Conservation (phyloP, 2,888 invertebrate species). For the Tetheella fluctuosa region DNA sequence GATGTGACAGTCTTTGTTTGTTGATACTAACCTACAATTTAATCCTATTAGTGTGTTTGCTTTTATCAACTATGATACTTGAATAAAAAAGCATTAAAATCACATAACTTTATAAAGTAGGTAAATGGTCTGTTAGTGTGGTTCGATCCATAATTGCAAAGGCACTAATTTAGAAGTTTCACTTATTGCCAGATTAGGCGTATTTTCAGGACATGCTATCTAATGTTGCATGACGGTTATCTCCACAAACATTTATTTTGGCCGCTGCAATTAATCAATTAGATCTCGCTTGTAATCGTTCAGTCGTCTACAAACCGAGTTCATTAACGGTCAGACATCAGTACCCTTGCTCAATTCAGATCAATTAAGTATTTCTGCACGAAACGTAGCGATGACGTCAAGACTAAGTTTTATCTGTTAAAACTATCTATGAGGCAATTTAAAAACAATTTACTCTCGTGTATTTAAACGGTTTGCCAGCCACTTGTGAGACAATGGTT, state of each 20-base stretch:
- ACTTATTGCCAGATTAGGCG: neutral
- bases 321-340: conserved; percentile 47
- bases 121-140: too few species aligned
- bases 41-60: too few species aligned
- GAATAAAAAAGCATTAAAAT: neutral
- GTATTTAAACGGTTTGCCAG: conserved; percentile 3
- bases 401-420: neutral
- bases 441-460: conserved; percentile 3
- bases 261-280: conserved; percentile 33
- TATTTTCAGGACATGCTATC: neutral
- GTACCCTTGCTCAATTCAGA: conserved; percentile 58
- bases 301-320: conserved; percentile 30
- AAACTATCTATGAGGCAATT: conserved; percentile 13
- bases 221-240: neutral
- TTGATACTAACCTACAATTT: too few species aligned
- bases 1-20: neutral
- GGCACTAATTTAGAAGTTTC: neutral
- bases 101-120: too few species aligned
- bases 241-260: conserved; percentile 10
- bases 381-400: conserved; percentile 26
- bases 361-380: conserved; percentile 51
- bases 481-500: conserved; percentile 9
- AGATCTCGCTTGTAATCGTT: conserved; percentile 11
- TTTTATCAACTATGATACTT: neutral
- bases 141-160: neutral